Conservation (phyloP, 2,888 invertebrate species). For the Amblyjoppa proteus region DNA sequence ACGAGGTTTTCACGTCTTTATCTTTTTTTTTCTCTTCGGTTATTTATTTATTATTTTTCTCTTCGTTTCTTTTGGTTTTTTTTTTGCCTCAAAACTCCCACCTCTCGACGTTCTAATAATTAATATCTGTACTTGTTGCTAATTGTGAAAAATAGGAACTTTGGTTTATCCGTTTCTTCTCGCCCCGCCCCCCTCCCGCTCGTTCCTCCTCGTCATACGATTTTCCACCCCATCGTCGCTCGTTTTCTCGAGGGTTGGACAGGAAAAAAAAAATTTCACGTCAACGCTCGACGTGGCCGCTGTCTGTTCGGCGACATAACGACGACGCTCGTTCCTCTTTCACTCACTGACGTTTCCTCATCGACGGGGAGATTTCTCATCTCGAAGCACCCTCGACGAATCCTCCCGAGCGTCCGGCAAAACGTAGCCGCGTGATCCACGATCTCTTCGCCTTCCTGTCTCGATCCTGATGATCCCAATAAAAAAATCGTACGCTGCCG, state of each 20-base stretch:
- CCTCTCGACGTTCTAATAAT: slow-evolving; percentile 49
- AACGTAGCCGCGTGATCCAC: neutral
- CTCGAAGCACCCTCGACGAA: slow-evolving; percentile 46
- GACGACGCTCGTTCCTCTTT: slow-evolving; percentile 49
- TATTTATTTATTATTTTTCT: slow-evolving; percentile 52
- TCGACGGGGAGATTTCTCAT: slow-evolving; percentile 37
- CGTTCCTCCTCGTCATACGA: slow-evolving; percentile 49
- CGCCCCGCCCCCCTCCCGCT: slow-evolving; percentile 36
- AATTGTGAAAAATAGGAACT: slow-evolving; percentile 84
- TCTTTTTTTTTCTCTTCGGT: slow-evolving; percentile 16
- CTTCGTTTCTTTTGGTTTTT: slow-evolving; percentile 21
- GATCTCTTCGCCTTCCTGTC: slow-evolving; percentile 51
- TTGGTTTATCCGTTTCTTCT: slow-evolving; percentile 80
- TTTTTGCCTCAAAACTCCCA: neutral
- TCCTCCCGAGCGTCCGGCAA: neutral
- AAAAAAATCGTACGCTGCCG: slow-evolving; percentile 48
- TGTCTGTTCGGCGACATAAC: slow-evolving; percentile 28
- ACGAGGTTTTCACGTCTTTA: slow-evolving; percentile 77
- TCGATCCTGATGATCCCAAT: slow-evolving; percentile 43
- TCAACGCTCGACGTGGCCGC: slow-evolving; percentile 41
- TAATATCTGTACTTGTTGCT: slow-evolving; percentile 63
- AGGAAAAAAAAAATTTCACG: slow-evolving; percentile 16
- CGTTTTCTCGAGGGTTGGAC: slow-evolving; percentile 2
- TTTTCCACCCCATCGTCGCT: slow-evolving; percentile 44
- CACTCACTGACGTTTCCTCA: slow-evolving; percentile 52